Percentiles rank a stretch among this genome's conserved stretches.
These are phyloP conservation scores for Harlomillsia oculata DNA, from an alignment of 1,140 invertebrate genomes.

Conservation along the genomic window DNA sequence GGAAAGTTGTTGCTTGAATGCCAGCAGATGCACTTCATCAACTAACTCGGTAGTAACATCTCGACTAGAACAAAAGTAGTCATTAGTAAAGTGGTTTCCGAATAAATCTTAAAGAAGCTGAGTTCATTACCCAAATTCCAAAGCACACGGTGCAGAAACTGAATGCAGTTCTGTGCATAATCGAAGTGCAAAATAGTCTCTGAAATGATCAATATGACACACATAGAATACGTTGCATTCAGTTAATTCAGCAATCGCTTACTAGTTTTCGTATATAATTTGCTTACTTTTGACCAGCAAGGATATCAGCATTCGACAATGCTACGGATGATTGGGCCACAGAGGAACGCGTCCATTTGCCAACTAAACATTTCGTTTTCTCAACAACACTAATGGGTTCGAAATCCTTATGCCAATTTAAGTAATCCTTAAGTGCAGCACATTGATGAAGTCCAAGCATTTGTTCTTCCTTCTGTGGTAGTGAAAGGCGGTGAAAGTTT, in stretches of 20 bases:
- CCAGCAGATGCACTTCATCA: conserved; percentile 3
- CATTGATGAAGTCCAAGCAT: conserved; percentile 8
- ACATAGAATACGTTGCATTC: no score
- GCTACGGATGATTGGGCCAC: not conserved
- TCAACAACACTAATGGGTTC: not conserved
- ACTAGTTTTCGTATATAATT: no score
- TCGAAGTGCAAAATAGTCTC: no score
- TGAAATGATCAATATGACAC: no score
- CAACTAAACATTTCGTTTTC: not conserved
- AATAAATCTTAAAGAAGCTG: no score
- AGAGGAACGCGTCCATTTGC: conserved; percentile 19
- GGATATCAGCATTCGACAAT: conserved; percentile 3
- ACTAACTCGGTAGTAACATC: no score
- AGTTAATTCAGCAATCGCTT: no score
- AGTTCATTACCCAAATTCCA: no score
- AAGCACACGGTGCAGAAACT: no score
- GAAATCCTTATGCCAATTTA: not conserved
- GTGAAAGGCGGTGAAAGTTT: conserved; percentile 16
- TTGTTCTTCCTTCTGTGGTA: conserved; percentile 8
- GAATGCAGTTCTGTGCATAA: no score
- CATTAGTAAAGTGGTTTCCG: no score
- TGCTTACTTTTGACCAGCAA: conserved; percentile 21
- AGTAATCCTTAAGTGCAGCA: conserved; percentile 14
- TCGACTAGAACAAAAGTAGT: no score
- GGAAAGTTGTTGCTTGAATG: conserved; percentile 21